A percentile compares a stretch with the other conserved stretches of the same genome.
phyloP scores from a whole-genome alignment of 2,888 invertebrate genomes.

The Ormyrus labotus region DNA sequence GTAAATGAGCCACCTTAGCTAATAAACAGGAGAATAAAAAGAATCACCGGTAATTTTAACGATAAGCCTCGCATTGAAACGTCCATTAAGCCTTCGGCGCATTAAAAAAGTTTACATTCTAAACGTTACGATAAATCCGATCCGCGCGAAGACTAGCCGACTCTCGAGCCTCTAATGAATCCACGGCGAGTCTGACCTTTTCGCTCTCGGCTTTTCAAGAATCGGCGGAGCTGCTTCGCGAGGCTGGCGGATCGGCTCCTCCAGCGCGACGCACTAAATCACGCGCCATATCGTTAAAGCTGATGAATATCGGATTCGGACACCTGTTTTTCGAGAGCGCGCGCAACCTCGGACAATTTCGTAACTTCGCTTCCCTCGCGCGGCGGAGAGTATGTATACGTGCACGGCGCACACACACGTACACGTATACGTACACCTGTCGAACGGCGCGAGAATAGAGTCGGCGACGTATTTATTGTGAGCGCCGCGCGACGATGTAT shows the following conservation, averaged over 20 bases:
- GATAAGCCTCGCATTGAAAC: constrained; percentile 23
- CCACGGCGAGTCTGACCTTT: constrained; percentile 1
- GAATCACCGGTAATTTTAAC: background rate
- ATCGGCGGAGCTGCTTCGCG: background rate
- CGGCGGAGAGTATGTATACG: too few relatives aligned
- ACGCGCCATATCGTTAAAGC: constrained; percentile 22
- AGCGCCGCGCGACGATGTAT: background rate
- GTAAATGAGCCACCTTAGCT: background rate
- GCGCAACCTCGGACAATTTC: background rate
- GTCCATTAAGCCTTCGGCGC: constrained; percentile 16
- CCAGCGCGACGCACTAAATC: background rate
- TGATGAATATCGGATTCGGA: constrained; percentile 32
- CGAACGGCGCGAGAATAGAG: background rate
- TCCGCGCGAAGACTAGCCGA: background rate
- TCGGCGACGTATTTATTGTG: constrained; percentile 19
- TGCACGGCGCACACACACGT: too few relatives aligned
- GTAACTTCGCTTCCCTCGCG: background rate
- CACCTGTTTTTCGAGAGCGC: constrained; percentile 32
- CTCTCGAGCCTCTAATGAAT: too few relatives aligned
- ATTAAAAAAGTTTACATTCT: constrained; percentile 3
- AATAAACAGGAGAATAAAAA: background rate
- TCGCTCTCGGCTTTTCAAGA: background rate
- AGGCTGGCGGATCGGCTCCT: background rate
- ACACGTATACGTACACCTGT: background rate
- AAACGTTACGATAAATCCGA: constrained; percentile 11